A percentile compares a stretch with the other conserved stretches of the same genome.
Conservation (phyloP, 2,888 invertebrate species). For the Pharmacophagus antenor region DNA sequence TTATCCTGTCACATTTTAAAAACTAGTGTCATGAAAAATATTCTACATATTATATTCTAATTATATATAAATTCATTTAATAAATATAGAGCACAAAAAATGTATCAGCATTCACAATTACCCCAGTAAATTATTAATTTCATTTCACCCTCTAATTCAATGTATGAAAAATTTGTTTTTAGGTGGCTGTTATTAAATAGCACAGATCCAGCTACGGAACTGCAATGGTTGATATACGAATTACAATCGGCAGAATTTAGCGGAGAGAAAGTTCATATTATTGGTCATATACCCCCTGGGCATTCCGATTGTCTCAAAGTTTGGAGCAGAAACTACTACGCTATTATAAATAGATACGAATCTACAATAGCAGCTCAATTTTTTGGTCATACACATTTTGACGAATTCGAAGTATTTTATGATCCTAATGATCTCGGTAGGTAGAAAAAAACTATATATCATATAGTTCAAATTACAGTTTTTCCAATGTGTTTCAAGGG, state of each 20-base stretch:
- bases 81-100: no score
- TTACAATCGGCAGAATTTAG: conserved; percentile 96
- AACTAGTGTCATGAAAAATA: no score
- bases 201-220: conserved; percentile 96
- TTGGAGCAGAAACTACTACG: conserved; percentile 97
- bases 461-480: background rate
- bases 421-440: conserved; percentile 89
- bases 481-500: no score
- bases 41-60: no score
- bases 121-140: no score
- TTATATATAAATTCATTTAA: no score
- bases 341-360: conserved; percentile 93
- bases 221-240: conserved; percentile 97
- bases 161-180: conserved; percentile 35
- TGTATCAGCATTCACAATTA: no score
- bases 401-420: conserved; percentile 96
- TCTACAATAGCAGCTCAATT: conserved; percentile 94
- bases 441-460: conserved; percentile 36
- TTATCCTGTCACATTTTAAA: no score
- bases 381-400: conserved; percentile 96
- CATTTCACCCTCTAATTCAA: no score
- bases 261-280: conserved; percentile 97
- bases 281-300: conserved; percentile 98
- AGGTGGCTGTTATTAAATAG: conserved; percentile 96
- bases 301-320: conserved; percentile 95